A percentile compares a stretch with the other conserved stretches of the same genome.
These are phyloP conservation scores for Troglohyphantes excavatus DNA, from an alignment of 2,888 invertebrate species.

Conservation along the genomic window DNA sequence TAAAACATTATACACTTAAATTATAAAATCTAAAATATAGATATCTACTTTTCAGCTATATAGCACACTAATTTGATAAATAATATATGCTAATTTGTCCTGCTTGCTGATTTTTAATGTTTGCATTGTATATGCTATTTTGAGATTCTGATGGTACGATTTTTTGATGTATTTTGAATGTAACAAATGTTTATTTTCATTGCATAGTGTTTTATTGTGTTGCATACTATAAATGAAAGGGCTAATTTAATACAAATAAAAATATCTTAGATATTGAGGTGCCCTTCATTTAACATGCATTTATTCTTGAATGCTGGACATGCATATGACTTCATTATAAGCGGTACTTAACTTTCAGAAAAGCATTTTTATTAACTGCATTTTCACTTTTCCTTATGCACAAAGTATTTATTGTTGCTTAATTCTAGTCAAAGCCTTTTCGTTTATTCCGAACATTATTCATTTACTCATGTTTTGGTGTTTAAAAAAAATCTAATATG, in stretches of 20 bases:
- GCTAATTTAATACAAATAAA: too few relatives aligned
- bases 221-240: too few relatives aligned
- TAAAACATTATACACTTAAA: too few relatives aligned
- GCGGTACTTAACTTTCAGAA: conserved; percentile 14
- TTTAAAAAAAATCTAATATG: not conserved
- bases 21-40: too few relatives aligned
- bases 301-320: not conserved
- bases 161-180: too few relatives aligned
- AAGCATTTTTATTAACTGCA: conserved; percentile 5
- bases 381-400: conserved; percentile 7
- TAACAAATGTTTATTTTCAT: too few relatives aligned
- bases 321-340: not conserved
- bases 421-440: conserved; percentile 72
- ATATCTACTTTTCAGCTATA: too few relatives aligned
- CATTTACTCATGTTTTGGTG: not conserved
- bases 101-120: too few relatives aligned
- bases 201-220: not conserved
- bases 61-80: not conserved
- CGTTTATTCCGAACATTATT: not conserved
- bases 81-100: conserved; percentile 19
- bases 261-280: not conserved
- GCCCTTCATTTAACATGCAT: not conserved
- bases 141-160: not conserved
- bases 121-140: conserved; percentile 17
- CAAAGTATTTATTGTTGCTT: conserved; percentile 60